A percentile compares a stretch with the other conserved stretches of the same genome.
Conservation (phyloP, 2,113 vertebrate genomes). For the Uropsilus gracilis region DNA sequence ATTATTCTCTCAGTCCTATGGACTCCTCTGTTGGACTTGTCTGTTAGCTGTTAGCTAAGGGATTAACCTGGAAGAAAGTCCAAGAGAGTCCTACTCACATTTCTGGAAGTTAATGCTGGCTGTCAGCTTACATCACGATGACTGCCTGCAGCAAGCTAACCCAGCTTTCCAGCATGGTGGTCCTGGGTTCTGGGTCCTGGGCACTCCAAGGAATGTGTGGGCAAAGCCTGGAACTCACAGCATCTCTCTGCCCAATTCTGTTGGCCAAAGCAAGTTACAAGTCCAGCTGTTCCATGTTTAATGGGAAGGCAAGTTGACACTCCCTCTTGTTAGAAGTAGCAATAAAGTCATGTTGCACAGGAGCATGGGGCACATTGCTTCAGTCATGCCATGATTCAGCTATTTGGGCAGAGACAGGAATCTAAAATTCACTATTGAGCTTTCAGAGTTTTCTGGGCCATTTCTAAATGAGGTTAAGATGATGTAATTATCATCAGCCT, state of each 20-base stretch:
- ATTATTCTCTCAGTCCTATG: background rate
- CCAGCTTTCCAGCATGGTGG: background rate
- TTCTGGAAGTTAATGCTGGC: background rate
- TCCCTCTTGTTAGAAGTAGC: background rate
- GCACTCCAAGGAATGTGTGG: background rate
- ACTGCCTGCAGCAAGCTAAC: background rate
- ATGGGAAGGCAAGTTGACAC: background rate
- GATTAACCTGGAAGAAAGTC: background rate
- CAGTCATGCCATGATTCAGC: background rate
- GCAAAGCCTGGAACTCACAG: background rate
- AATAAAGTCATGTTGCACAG: background rate
- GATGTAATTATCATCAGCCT: background rate
- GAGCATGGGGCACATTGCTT: background rate
- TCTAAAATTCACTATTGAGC: background rate
- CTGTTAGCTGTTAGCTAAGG: background rate
- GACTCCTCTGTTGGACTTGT: background rate
- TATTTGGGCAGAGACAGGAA: background rate
- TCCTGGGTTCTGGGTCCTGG: background rate
- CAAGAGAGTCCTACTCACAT: background rate
- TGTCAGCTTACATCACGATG: background rate
- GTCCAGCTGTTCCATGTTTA: background rate
- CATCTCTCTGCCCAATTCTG: background rate
- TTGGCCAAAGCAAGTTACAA: background rate
- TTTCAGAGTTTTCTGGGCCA: background rate
- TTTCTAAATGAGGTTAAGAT: background rate